phyloP scores from a whole-genome alignment of 1,140 invertebrate species.

The Diachasmimorpha longicaudata region DNA sequence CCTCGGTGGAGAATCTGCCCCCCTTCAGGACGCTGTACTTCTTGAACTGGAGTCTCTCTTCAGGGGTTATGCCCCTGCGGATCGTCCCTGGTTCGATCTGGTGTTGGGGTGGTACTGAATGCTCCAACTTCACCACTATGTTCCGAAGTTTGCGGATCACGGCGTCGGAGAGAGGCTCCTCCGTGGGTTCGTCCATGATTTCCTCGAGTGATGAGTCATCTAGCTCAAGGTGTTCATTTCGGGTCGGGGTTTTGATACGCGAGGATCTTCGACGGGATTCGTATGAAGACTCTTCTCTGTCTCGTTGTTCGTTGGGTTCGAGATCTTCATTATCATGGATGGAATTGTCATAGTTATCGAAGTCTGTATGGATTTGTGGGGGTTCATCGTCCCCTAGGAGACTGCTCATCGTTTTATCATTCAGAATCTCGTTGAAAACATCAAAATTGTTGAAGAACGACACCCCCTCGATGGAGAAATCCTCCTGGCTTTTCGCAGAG shows the following conservation, averaged over 20 bases:
- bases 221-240: no score
- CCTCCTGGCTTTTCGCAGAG: not conserved
- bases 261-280: not conserved
- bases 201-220: not conserved
- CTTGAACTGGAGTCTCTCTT: not conserved
- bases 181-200: conserved; percentile 4
- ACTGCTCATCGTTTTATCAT: not conserved
- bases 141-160: conserved; percentile 39
- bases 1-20: conserved; percentile 36
- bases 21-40: conserved; percentile 34
- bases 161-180: not conserved
- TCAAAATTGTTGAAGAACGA: conserved; percentile 36
- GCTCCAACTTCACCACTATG: conserved; percentile 39
- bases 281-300: no score
- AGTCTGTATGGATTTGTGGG: not conserved
- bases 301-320: no score
- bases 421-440: conserved; percentile 19
- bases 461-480: conserved; percentile 29
- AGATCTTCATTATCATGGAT: no score
- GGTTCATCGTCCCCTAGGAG: not conserved
- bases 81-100: conserved; percentile 41
- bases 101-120: conserved; percentile 50
- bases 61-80: conserved; percentile 32
- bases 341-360: no score
- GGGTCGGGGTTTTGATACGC: no score